phyloP scores from a whole-genome alignment of 2,888 invertebrate species.

The Parascotia fuliginaria region DNA sequence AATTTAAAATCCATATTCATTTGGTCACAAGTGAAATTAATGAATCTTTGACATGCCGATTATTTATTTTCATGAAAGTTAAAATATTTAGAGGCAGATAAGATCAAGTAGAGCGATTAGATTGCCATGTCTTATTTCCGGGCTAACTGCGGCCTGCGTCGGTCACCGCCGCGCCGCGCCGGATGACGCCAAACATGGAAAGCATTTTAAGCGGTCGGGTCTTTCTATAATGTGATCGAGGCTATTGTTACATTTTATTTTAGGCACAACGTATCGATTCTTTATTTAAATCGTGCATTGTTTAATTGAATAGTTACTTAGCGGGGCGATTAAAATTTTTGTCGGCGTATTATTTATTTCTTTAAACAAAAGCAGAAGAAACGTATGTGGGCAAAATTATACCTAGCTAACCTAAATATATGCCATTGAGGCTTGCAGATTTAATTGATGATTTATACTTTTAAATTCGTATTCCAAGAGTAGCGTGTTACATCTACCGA shows the following conservation, averaged over 20 bases:
- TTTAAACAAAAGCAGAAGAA: not conserved
- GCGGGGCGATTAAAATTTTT: slow-evolving; percentile 6
- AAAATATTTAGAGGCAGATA: slow-evolving; percentile 64
- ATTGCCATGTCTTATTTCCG: slow-evolving; percentile 75
- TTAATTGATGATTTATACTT: slow-evolving; percentile 4
- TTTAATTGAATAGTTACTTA: slow-evolving; percentile 17
- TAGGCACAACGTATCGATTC: slow-evolving; percentile 70
- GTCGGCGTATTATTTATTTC: not conserved
- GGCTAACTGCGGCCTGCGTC: slow-evolving; percentile 49
- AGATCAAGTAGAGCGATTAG: slow-evolving; percentile 64
- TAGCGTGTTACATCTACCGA: slow-evolving; percentile 31
- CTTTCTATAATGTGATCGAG: slow-evolving; percentile 62
- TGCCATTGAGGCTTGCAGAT: no score
- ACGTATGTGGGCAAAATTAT: not conserved
- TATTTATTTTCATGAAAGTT: slow-evolving; percentile 52
- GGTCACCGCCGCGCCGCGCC: slow-evolving; percentile 64
- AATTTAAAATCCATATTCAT: slow-evolving; percentile 62
- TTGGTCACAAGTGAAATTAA: slow-evolving; percentile 73
- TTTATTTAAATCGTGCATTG: slow-evolving; percentile 34
- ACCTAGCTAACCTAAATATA: not conserved
- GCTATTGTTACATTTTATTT: slow-evolving; percentile 79
- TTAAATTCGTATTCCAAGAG: slow-evolving; percentile 23
- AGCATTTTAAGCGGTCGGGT: slow-evolving; percentile 81
- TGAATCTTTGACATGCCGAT: slow-evolving; percentile 58
- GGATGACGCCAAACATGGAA: slow-evolving; percentile 80